Evolutionary conservation across 2,113 vertebrate genomes (phyloP).

Genomic region (Melozone crissalis): DNA sequence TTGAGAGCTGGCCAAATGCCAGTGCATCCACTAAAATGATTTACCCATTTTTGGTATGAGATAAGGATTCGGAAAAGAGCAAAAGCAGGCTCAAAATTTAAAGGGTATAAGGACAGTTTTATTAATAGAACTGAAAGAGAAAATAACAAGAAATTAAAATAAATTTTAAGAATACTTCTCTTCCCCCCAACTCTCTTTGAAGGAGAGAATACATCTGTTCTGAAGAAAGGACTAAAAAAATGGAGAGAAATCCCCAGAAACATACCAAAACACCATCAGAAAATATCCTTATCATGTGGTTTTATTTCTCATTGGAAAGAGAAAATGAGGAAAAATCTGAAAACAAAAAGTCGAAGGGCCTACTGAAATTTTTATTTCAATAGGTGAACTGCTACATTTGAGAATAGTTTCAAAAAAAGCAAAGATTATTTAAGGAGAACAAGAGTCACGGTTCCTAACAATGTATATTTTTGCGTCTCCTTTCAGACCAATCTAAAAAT

Average conservation of each 20-base stretch:
- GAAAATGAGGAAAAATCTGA: not conserved
- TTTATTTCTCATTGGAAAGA: not conserved
- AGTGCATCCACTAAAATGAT: not conserved
- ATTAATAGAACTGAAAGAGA: not conserved
- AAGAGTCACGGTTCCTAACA: accelerated
- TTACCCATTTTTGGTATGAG: not conserved
- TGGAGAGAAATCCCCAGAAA: not conserved
- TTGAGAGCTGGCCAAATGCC: accelerated
- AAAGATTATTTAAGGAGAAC: not conserved
- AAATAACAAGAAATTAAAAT: not conserved
- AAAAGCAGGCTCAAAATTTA: not conserved
- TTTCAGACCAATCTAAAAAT: not conserved
- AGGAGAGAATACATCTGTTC: too few relatives aligned
- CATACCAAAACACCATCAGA: not conserved
- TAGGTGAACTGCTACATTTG: not conserved
- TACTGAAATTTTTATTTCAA: not conserved
- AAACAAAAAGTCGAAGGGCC: not conserved
- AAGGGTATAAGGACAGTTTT: not conserved
- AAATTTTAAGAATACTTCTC: not conserved
- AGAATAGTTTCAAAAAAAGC: not conserved
- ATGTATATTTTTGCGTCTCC: not conserved
- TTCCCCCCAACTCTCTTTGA: not conserved
- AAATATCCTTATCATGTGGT: not conserved
- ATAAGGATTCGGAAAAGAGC: not conserved
- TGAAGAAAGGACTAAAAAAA: not conserved